Base-by-base conservation (phyloP, 2,797 vertebrate species). In the Epinephelus awoara region DNA sequence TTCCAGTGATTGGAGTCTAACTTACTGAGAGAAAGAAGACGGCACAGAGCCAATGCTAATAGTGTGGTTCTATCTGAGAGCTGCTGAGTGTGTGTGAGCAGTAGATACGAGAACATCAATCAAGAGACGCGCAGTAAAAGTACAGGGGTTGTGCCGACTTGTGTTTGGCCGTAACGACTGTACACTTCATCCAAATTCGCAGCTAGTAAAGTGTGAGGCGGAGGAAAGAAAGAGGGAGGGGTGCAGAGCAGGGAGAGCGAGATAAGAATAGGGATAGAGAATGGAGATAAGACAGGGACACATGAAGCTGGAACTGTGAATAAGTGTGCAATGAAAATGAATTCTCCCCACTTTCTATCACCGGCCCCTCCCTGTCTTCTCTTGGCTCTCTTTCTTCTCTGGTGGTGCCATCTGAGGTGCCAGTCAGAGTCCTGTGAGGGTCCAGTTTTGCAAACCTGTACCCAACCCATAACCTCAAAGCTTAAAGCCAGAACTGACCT, bases 101-200 rank as follows among this genome's bases (percentile, higher is more conserved):
- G 25, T 15, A 83, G 89, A 89, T 88, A 84, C 67, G 73, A 87
- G 72, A 69, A 87, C 85, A 90, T 90, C 88, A 89, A 86, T 91
- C 88, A 82, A 63, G 54, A 64, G 2, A 76, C 23, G 38, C 3
- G 2, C 44, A 21, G 66, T 50, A 69, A 79, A 82, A 83, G 80
- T 64, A 67, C 61, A 29, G 57, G 51, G 86, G 70, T 81, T 47
- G 71, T 42, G 72, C 40, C 5, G 61, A 80, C 77, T 78, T 19
- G 47, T 55, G 50, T 85, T 87, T 85, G 85, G 85, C 58, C 51
- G n/a, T 27, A 66, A 82, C 59, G 57, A 55, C 73, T 80, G 67
- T 56, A 58, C 55, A 49, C 61, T 86, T 77, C 75, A 82, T 88
- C 83, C 84, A 76, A 73, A 89, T 76, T 50, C 42, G 17, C 5